Evolutionary conservation across 2,113 vertebrate species (phyloP).

Genomic region (Onychostruthus taczanowskii): DNA sequence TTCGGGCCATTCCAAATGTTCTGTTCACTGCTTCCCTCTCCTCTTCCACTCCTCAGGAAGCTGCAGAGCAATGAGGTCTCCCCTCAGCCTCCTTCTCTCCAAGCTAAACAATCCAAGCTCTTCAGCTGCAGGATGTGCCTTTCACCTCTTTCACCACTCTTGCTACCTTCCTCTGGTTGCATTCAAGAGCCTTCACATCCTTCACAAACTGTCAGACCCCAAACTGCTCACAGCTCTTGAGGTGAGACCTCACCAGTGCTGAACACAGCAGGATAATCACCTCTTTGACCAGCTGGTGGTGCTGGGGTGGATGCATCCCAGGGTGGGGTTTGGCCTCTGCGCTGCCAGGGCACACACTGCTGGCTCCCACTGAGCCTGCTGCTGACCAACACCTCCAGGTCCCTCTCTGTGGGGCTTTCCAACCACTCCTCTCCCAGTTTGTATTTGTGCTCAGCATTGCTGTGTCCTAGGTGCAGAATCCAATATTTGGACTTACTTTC

Average conservation of each 20-base stretch:
- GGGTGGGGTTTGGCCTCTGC: neutral
- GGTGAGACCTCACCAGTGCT: rapidly evolving
- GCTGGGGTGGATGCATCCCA: neutral
- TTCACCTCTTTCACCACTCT: neutral
- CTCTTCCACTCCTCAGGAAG: neutral
- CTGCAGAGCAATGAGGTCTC: neutral
- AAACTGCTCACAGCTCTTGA: neutral
- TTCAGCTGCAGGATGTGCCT: neutral
- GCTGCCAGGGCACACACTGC: neutral
- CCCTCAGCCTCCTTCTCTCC: neutral
- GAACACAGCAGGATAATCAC: neutral
- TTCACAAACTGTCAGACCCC: neutral
- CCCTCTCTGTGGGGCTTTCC: neutral
- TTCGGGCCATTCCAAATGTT: neutral
- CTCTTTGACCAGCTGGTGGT: neutral
- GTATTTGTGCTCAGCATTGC: rapidly evolving
- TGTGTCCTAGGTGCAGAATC: neutral
- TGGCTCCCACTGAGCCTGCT: neutral
- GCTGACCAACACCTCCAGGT: rapidly evolving
- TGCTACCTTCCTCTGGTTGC: rapidly evolving
- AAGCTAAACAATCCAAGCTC: neutral
- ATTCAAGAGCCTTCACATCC: neutral
- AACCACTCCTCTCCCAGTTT: neutral
- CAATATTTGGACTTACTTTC: neutral
- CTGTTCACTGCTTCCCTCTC: neutral